Conservation (phyloP, 53 echinoderm and acorn worm species). For the Paelopatides confundens region DNA sequence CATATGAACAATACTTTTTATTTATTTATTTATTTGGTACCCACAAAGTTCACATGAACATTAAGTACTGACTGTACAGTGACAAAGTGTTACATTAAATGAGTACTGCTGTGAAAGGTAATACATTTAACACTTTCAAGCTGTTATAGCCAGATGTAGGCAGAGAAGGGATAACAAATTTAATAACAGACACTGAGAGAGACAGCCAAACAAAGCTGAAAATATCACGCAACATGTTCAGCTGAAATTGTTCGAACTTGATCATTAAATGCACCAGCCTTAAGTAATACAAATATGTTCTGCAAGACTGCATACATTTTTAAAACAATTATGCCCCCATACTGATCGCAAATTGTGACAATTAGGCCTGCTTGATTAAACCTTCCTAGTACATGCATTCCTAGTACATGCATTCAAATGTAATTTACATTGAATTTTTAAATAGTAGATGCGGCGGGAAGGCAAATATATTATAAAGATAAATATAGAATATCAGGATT, state of each 20-base stretch:
- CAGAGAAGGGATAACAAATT: too few relatives aligned
- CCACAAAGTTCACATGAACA: too few relatives aligned
- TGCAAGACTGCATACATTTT: not conserved
- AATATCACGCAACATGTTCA: not conserved
- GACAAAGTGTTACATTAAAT: too few relatives aligned
- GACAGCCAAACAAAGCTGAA: not conserved
- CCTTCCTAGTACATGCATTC: not conserved
- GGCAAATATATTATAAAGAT: not conserved
- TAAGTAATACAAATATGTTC: not conserved
- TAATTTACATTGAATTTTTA: not conserved
- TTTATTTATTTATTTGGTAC: too few relatives aligned
- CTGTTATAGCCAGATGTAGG: too few relatives aligned
- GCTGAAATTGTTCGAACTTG: not conserved
- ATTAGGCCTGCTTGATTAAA: conserved; percentile 3
- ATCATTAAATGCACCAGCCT: not conserved
- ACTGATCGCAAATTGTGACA: not conserved
- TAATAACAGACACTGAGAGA: too few relatives aligned
- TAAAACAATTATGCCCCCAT: not conserved
- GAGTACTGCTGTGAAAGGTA: too few relatives aligned
- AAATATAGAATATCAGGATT: not conserved
- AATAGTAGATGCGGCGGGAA: not conserved
- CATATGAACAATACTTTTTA: too few relatives aligned
- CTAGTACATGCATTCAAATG: not conserved
- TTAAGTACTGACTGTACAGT: too few relatives aligned
- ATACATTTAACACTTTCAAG: too few relatives aligned